Conservation (phyloP, 2,888 invertebrate species). For the Tipula vernalis region DNA sequence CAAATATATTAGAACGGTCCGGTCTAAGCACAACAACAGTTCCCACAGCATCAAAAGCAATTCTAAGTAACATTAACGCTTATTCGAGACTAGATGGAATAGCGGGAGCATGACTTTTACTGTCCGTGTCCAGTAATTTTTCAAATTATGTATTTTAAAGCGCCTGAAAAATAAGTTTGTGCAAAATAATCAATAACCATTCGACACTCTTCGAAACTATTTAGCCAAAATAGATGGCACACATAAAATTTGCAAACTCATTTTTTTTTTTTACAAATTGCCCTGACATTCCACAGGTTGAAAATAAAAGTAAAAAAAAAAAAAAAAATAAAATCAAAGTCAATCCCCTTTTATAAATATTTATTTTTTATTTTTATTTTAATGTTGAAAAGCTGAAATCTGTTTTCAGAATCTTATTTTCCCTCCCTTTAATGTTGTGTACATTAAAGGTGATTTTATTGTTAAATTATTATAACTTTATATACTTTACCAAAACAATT, state of each 20-base stretch:
- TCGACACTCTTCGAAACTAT: too few species aligned
- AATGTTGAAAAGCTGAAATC: not conserved
- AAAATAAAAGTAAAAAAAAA: not conserved
- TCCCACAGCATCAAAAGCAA: too few species aligned
- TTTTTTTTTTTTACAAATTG: not conserved
- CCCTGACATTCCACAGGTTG: not conserved
- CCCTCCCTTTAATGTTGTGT: not conserved
- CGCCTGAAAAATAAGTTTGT: too few species aligned
- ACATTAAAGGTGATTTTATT: constrained; percentile 1
- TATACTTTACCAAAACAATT: not conserved
- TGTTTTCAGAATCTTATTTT: not conserved
- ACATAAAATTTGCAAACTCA: not conserved
- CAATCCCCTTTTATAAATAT: constrained; percentile 4
- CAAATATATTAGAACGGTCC: too few species aligned
- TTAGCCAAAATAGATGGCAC: too few species aligned
- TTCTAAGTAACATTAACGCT: too few species aligned
- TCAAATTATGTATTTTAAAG: too few species aligned
- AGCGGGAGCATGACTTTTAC: too few species aligned
- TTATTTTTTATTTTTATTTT: not conserved
- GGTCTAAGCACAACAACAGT: too few species aligned
- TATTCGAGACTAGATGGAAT: too few species aligned
- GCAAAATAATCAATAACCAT: too few species aligned
- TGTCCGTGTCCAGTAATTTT: too few species aligned
- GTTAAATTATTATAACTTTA: not conserved
- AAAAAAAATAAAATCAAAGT: not conserved